These are phyloP conservation scores for Mythimna albipuncta DNA, from an alignment of 2,888 invertebrate genomes.

Conservation along the genomic window DNA sequence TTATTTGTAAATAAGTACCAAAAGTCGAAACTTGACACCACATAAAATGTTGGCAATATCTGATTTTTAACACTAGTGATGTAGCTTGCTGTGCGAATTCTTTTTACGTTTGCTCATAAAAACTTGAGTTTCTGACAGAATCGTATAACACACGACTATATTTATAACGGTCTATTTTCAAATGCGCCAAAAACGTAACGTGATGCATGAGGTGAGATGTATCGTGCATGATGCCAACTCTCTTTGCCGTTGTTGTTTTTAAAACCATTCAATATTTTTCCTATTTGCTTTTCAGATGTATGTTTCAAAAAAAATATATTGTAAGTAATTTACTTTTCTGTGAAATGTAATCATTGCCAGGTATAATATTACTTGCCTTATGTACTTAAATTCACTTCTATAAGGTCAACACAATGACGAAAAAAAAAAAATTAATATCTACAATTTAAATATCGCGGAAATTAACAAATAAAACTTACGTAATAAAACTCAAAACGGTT, in stretches of 20 bases:
- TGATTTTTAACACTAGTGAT: slow-evolving; percentile 1
- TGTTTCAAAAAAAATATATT: not conserved
- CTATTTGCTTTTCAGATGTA: slow-evolving; percentile 1
- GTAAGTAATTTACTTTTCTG: not conserved
- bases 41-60: slow-evolving; percentile 6
- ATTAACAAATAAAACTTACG: no score
- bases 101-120: slow-evolving; percentile 43
- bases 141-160: slow-evolving; percentile 26
- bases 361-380: no score
- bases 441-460: no score
- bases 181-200: slow-evolving; percentile 58
- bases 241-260: slow-evolving; percentile 17
- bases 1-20: not conserved
- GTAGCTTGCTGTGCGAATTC: slow-evolving; percentile 15
- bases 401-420: no score
- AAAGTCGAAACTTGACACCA: not conserved
- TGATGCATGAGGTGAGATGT: slow-evolving; percentile 37
- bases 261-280: not conserved
- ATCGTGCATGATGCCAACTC: slow-evolving; percentile 49
- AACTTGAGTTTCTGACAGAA: slow-evolving; percentile 33
- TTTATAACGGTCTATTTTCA: slow-evolving; percentile 61
- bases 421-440: no score
- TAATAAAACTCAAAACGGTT: no score
- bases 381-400: no score
- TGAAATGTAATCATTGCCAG: not conserved